Base-by-base conservation (phyloP, 1,140 invertebrate species). In the Hypsibius dujardini region DNA sequence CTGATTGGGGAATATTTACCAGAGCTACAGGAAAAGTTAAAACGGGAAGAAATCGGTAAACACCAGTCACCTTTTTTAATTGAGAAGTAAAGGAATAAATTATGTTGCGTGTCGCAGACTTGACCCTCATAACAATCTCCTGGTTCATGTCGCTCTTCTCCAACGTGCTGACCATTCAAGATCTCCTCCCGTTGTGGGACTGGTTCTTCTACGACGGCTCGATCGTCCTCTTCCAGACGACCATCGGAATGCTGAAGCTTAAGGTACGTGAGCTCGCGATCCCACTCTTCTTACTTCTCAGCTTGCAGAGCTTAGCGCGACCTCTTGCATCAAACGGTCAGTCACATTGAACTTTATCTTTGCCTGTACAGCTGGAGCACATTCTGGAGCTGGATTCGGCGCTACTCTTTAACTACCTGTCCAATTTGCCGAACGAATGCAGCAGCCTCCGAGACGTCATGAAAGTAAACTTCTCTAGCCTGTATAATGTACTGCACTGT, bases 71-170 rank as follows among this genome's bases (percentile, higher is more conserved):
- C n/a, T n/a, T n/a, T n/a, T n/a, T n/a, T n/a, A n/a, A n/a, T n/a
- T n/a, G n/a, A n/a, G n/a, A n/a, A n/a, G n/a, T n/a, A n/a, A n/a
- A n/a, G n/a, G n/a, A n/a, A n/a, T n/a, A n/a, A n/a, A n/a, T n/a
- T n/a, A n/a, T n/a, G n/a, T 70, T 28, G 70, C 2, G 2, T 71
- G 46, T 77, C 77, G 70, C 78, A 81, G 93, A 99, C 81, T 81
- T 98, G 40, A 94, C 92, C 72, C 81, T 98, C 46, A 96, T 99
- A 76, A 94, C 90, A 14, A 82, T 96, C 73, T 90, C 96, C 78
- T 99, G 96, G 95, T 96, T 98, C 80, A 81, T 98, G 47, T 96
- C 95, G 1, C 79, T 98, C n/a, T 97, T 95, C 82, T 90, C 94
- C 1, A 95, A 92, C 77, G 92, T 97, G 72, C 90, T 98, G n/a